These are phyloP conservation scores for Halcyon malimbica DNA, from an alignment of 2,113 vertebrate species.

Conservation along the genomic window DNA sequence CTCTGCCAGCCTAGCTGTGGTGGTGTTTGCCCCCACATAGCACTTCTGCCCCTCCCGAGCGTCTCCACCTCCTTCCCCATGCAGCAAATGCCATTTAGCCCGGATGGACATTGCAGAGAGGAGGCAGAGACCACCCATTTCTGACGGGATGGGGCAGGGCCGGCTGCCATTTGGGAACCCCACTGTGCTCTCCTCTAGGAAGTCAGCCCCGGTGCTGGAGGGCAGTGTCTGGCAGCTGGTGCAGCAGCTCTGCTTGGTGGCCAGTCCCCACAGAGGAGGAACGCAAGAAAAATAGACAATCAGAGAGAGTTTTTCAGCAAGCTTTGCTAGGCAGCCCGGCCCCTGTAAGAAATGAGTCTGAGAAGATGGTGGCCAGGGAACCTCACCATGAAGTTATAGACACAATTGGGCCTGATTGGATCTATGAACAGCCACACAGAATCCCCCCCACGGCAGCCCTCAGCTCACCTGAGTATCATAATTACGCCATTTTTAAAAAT, in stretches of 20 bases:
- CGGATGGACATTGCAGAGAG: too few relatives aligned
- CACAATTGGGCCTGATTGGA: background rate
- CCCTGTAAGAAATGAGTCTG: background rate
- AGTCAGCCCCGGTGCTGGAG: background rate
- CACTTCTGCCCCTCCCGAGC: background rate
- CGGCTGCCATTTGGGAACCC: fast-evolving
- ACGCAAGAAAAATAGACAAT: background rate
- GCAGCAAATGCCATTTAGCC: background rate
- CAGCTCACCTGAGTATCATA: background rate
- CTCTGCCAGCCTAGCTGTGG: background rate
- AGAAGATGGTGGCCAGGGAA: fast-evolving
- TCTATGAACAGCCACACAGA: fast-evolving
- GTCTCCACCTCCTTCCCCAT: background rate
- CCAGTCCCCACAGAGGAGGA: fast-evolving
- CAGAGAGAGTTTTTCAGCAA: background rate
- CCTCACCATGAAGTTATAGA: background rate
- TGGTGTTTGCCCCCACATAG: background rate
- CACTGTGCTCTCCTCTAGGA: background rate
- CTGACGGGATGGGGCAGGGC: fast-evolving
- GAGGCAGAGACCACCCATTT: background rate
- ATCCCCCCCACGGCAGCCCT: fast-evolving
- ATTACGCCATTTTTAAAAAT: background rate
- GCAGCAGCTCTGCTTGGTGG: background rate
- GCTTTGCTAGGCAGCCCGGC: background rate
- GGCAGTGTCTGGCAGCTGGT: fast-evolving